These are phyloP conservation scores for Tachystola acroxantha DNA, from an alignment of 2,888 invertebrate genomes.

Conservation along the genomic window DNA sequence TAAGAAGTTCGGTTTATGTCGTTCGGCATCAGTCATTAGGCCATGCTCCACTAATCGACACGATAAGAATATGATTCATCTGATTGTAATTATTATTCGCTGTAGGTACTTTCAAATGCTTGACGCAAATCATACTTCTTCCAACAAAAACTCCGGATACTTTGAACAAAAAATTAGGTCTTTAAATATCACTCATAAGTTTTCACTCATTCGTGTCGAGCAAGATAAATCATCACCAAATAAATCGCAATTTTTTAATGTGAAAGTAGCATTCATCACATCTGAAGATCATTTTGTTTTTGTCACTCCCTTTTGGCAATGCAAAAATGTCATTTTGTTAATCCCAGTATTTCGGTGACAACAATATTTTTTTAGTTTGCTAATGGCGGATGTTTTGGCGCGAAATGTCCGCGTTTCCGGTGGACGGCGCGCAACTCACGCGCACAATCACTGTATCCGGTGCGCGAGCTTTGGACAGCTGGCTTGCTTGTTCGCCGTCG, in stretches of 20 bases:
- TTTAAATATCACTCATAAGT: neutral
- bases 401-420: conserved; percentile 42
- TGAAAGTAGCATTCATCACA: conserved; percentile 9
- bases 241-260: conserved; percentile 1
- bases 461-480: conserved; percentile 12
- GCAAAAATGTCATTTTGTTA: conserved; percentile 5
- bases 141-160: too few relatives aligned
- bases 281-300: conserved; percentile 4
- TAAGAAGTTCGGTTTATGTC: too few relatives aligned
- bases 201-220: neutral
- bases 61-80: too few relatives aligned
- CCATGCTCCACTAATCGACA: too few relatives aligned
- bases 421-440: conserved; percentile 29
- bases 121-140: too few relatives aligned
- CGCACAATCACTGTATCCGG: conserved; percentile 47
- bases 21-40: too few relatives aligned
- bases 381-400: conserved; percentile 45
- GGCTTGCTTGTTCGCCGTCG: neutral
- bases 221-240: conserved; percentile 4
- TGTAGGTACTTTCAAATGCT: too few relatives aligned
- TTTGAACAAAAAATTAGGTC: neutral
- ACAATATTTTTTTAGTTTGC: conserved; percentile 42
- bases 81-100: too few relatives aligned
- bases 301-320: conserved; percentile 4
- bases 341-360: conserved; percentile 24